Evolutionary conservation across 37 sponge, comb jelly and placozoan genomes (phyloP), one percentile per base, ranked within the genome.

Genomic region (Oscarella lobularis): DNA sequence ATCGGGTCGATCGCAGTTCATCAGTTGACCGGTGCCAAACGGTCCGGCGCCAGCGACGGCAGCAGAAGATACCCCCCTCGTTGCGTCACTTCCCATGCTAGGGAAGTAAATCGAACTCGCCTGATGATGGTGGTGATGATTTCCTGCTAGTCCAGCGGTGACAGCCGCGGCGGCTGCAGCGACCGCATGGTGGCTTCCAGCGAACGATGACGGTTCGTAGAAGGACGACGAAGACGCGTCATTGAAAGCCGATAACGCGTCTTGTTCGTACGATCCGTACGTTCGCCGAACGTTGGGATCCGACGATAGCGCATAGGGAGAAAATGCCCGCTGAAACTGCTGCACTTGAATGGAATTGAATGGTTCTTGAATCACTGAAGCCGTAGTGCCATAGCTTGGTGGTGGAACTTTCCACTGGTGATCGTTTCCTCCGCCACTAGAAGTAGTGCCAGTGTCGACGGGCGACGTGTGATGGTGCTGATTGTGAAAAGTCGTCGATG

Each of bases 1-100:
- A 6, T 76, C 82, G 0, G 96, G 89, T 66, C 88, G 85, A 6
- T 87, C 85, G n/a, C n/a, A n/a, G n/a, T n/a, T n/a, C n/a, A 29
- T 90, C 86, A 0, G 79, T 86, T 29, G 66, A 70, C 38, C 82
- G 93, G n/a, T n/a, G n/a, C n/a, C n/a, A n/a, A n/a, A n/a, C n/a
- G n/a, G n/a, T n/a, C n/a, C n/a, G n/a, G n/a, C n/a, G 20, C 14
- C 20, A 48, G 60, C 14, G 14, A 48, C 60, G 20, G 60, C 60
- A 27, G 60, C 60, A 27, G 60, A 9, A 9, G 60, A 48, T 9
- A 20, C 20, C 60, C 20, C 20, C 20, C 60, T 48, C 20, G 20
- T 20, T 20, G 20, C 60, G 20, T 9, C 14, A 9, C 20, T 9
- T 20, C 20, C 14, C 9, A 48, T 48, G 20, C 14, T 48, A 48